Base-by-base conservation (phyloP, 2,888 invertebrate genomes). In the Drosophila subquinaria region DNA sequence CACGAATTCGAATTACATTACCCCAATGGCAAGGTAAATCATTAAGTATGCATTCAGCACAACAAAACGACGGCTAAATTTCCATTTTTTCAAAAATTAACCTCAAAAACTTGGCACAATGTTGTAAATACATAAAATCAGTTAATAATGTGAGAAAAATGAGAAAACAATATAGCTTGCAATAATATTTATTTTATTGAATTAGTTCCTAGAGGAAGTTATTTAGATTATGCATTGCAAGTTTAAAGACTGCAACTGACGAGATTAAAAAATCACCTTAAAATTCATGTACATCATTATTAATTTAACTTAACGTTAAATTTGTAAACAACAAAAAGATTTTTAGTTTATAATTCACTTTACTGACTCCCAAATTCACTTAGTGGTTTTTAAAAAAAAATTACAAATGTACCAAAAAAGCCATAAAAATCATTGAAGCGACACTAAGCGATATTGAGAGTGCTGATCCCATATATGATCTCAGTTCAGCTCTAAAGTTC, bases 41-140 rank as follows among this genome's bases (percentile, higher is more conserved):
- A 76, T 70, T 82, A 61, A 71, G 56, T 72, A 83, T 84, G 69
- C 82, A 63, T 47, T 50, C 38, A 60, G 73, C 81, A 82, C 64
- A 70, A 57, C 51, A 67, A 67, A 66, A 64, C 45, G 40, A 40
- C 62, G 61, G 61, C 43, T 50, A 80, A 72, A 82, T 71, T 68
- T 56, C 15, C 50, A 64, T 60, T 51, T 60, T 60, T 63, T 45
- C 30, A 55, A 30, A 55, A 35, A 52, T 30, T 76, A 82, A 76
- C 82, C 81, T 83, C 63, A 81, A 56, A 63, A 43, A 51, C n/a
- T 30, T 15, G 17, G 35, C 30, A 56, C 20, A 45, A 40, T 51
- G 20, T 47, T 52, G 38, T 52, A 15, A 55, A 55, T n/a, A 33
- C 10, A 13, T 33, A 23, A 55, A 10, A 20, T 13, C 20, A 20